Percentiles rank a stretch among this genome's conserved stretches.
phyloP scores from a whole-genome alignment of 2,113 vertebrate species.

The Odontesthes bonariensis region DNA sequence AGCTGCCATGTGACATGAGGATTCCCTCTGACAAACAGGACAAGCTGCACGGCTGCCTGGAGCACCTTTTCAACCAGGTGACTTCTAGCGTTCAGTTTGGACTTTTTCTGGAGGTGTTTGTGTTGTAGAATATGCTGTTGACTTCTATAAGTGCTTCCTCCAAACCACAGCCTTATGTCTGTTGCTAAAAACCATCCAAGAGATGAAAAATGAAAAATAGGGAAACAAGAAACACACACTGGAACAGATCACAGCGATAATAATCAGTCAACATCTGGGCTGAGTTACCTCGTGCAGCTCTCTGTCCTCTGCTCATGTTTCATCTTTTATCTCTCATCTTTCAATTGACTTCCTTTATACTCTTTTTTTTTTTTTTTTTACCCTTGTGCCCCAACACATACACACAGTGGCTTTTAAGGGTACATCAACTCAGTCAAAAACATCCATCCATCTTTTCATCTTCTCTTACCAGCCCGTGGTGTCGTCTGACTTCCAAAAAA shows the following conservation, averaged over 20 bases:
- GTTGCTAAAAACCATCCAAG: not conserved
- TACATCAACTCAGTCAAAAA: not conserved
- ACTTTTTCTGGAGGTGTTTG: not conserved
- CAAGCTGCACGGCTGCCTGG: slow-evolving; percentile 96
- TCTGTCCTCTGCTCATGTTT: slow-evolving; percentile 45
- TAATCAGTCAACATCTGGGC: slow-evolving; percentile 63
- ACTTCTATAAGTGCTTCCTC: not conserved
- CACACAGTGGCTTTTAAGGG: slow-evolving; percentile 8
- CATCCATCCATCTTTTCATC: slow-evolving; percentile 29
- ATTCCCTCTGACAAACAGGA: slow-evolving; percentile 97
- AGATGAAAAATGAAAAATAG: slow-evolving; percentile 10
- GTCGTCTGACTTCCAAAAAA: slow-evolving; percentile 49
- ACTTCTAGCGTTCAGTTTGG: not conserved
- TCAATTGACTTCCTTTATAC: slow-evolving; percentile 9
- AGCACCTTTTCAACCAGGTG: slow-evolving; percentile 99
- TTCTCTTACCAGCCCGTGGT: slow-evolving; percentile 19
- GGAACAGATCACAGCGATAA: slow-evolving; percentile 52
- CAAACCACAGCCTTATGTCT: not conserved
- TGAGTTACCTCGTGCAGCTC: slow-evolving; percentile 48
- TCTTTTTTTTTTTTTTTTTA: slow-evolving; percentile 11
- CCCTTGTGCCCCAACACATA: not conserved
- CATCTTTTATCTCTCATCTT: slow-evolving; percentile 41
- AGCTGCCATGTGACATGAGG: slow-evolving; percentile 97
- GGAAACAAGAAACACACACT: slow-evolving; percentile 37
- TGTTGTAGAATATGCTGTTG: not conserved